Evolutionary conservation across 2,797 vertebrate genomes (phyloP).

Genomic region (Aphelocoma californica): DNA sequence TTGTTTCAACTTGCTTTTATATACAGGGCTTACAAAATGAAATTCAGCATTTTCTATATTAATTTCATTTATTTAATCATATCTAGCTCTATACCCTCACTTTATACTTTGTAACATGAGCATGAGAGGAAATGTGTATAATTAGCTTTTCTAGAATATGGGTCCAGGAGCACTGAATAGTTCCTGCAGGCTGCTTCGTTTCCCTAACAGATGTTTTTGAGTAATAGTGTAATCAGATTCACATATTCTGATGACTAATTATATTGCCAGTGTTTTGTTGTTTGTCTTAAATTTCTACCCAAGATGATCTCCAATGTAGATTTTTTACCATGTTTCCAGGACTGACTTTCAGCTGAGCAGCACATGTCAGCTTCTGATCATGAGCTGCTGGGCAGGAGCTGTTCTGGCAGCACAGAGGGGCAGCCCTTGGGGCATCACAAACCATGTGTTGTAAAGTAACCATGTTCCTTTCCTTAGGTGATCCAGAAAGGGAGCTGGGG

Average conservation of each 20-base stretch:
- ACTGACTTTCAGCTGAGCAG: not conserved
- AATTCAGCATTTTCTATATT: not conserved
- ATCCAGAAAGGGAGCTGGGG: not conserved
- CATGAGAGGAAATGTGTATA: slow-evolving; percentile 21
- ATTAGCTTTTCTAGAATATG: slow-evolving; percentile 22
- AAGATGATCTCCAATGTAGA: not conserved
- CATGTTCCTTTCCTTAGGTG: not conserved
- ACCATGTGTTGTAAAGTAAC: not conserved
- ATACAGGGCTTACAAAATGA: not conserved
- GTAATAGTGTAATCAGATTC: slow-evolving; percentile 55
- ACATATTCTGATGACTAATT: slow-evolving; percentile 15
- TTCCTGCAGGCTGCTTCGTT: slow-evolving; percentile 47
- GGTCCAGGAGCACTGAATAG: slow-evolving; percentile 16
- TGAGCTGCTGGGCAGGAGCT: not conserved
- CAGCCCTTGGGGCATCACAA: not conserved
- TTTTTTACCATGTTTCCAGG: not conserved
- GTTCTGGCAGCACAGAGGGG: not conserved
- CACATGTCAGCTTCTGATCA: fast-evolving
- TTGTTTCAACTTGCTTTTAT: not conserved
- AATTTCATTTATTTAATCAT: not conserved
- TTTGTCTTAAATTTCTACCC: not conserved
- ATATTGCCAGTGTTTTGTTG: slow-evolving; percentile 24
- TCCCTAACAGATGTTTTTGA: slow-evolving; percentile 42
- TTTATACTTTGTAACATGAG: slow-evolving; percentile 7
- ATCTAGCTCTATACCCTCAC: not conserved